phyloP scores from a whole-genome alignment of 2,888 invertebrate genomes.

The Cactoblastis cactorum region DNA sequence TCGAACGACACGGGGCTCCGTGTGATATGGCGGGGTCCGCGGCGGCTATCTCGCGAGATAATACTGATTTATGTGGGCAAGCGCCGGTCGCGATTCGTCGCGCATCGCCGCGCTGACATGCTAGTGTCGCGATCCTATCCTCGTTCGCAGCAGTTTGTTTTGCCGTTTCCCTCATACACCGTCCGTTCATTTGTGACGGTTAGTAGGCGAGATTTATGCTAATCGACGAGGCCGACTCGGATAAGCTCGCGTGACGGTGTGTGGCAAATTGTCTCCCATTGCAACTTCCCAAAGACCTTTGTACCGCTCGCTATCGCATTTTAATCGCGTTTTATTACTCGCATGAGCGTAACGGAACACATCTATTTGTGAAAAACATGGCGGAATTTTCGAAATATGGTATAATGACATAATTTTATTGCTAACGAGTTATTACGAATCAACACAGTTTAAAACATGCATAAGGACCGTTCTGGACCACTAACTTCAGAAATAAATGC shows the following conservation, averaged over 20 bases:
- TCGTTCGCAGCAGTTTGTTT: conserved; percentile 54
- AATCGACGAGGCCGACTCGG: conserved; percentile 72
- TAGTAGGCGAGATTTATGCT: conserved; percentile 78
- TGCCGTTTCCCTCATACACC: conserved; percentile 36
- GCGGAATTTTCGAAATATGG: conserved; percentile 17
- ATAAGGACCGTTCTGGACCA: conserved; percentile 46
- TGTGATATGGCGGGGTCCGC: conserved; percentile 72
- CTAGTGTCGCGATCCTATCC: conserved; percentile 49
- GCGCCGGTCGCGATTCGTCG: conserved; percentile 75
- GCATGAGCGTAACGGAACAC: conserved; percentile 38
- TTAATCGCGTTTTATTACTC: conserved; percentile 46
- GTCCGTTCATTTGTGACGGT: conserved; percentile 71
- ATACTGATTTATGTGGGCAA: conserved; percentile 77
- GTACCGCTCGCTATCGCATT: conserved; percentile 47
- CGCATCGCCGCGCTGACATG: conserved; percentile 61
- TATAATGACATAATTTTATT: conserved; percentile 23
- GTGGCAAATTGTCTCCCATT: conserved; percentile 73
- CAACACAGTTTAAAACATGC: conserved; percentile 37
- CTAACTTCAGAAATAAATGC: conserved; percentile 55
- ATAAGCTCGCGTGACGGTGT: conserved; percentile 74
- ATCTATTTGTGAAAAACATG: conserved; percentile 39
- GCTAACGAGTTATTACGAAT: conserved; percentile 24
- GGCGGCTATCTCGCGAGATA: conserved; percentile 79
- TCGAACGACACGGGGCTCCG: conserved; percentile 74
- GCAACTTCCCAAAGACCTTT: conserved; percentile 61